These are phyloP conservation scores for Papilio dardanus DNA, from an alignment of 1,140 invertebrate species.

Conservation along the genomic window DNA sequence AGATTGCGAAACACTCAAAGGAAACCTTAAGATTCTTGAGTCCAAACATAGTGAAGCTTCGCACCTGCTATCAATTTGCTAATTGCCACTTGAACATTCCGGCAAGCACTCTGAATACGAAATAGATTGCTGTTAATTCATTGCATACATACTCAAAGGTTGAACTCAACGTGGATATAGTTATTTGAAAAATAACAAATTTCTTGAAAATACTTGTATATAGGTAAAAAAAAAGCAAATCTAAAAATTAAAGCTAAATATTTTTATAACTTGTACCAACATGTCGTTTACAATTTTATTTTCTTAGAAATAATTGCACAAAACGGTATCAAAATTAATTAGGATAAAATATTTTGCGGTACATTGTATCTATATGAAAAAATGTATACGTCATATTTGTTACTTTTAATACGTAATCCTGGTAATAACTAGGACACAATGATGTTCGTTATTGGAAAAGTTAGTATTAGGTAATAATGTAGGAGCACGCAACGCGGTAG, in stretches of 20 bases:
- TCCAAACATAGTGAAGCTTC: background rate
- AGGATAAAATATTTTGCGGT: no score
- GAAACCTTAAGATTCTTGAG: background rate
- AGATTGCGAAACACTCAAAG: background rate
- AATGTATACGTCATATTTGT: background rate
- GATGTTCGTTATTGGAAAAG: slow-evolving; percentile 22
- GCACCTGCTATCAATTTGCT: slow-evolving; percentile 15
- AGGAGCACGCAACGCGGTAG: background rate
- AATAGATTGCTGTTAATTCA: background rate
- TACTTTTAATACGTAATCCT: background rate
- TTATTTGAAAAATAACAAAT: no score
- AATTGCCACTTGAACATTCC: slow-evolving; percentile 20
- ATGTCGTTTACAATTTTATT: no score
- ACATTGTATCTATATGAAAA: background rate
- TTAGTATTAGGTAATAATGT: slow-evolving; percentile 19
- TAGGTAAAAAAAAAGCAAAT: no score
- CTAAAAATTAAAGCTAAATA: no score
- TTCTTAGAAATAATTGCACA: no score
- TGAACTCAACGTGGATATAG: no score
- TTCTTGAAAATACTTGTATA: no score
- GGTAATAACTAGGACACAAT: background rate
- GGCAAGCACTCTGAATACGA: background rate
- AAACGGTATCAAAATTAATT: no score
- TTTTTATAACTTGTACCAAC: no score
- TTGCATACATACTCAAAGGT: background rate